Base-by-base conservation (phyloP, 2,797 vertebrate genomes). In the Lepus townsendii region DNA sequence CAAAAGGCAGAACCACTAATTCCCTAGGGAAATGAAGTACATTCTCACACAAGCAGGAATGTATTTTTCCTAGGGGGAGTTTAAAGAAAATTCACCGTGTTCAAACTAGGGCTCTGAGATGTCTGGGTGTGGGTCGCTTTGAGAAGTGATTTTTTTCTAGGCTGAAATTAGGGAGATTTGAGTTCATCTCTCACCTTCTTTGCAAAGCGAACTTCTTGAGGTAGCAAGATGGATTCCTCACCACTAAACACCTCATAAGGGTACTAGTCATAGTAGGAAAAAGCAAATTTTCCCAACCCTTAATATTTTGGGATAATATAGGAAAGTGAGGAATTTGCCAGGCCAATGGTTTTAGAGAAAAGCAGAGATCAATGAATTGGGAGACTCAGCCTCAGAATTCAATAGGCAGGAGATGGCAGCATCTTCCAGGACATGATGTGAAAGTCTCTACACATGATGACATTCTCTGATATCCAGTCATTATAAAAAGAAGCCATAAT, bases 131-230 rank as follows among this genome's bases (percentile, higher is more conserved):
- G 27, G 27, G 38, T 79, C 88, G 69, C 90, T 95, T 93, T 52
- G 76, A 94, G 80, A 47, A 92, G 24, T 88, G 68, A 90, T 79
- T 92, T 94, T 79, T 47, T 89, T 87, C 35, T 72, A 76, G 42
- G 42, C 57, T 68, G 75, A 96, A 96, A 65, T 78, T 65, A 89
- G 52, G 32, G 19, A 47, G 27, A 22, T 77, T 30, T 89, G 80
- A 95, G 17, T 85, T 93, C 72, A 86, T 94, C 88, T 65, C 92
- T 92, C 24, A 7, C 79, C 71, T 91, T 93, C 60, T 30, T 95
- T 20, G 22, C 65, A 69, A 86, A 93, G 68, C 60, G 1, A 86
- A 66, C 38, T 92, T 86, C 68, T 80, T 83, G 30, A 95, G 80
- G 73, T 90, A 27, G 4, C 62, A 50, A 38, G 65, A 83, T 88